These are phyloP conservation scores for Adelphocoris suturalis DNA, from an alignment of 2,888 invertebrate genomes.

Conservation along the genomic window DNA sequence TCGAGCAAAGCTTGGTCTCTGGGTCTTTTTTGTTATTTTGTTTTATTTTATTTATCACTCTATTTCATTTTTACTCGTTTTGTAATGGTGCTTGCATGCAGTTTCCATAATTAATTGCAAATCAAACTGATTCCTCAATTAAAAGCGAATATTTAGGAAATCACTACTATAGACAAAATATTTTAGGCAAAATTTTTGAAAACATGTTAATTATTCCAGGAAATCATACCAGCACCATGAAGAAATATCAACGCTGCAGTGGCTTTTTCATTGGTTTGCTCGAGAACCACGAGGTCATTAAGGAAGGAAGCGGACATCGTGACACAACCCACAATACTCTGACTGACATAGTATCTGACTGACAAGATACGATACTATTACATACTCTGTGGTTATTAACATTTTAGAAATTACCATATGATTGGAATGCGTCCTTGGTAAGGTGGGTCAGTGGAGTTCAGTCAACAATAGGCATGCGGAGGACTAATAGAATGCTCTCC, in stretches of 20 bases:
- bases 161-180: no score
- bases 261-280: neutral
- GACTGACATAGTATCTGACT: neutral
- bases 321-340: neutral
- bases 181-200: no score
- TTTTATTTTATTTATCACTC: no score
- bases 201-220: no score
- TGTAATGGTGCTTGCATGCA: no score
- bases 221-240: conserved; percentile 58
- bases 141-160: no score
- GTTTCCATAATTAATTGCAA: no score
- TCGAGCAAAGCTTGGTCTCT: no score
- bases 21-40: no score
- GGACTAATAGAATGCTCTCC: no score
- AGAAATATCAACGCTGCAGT: conserved; percentile 63
- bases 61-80: no score
- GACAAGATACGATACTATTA: neutral
- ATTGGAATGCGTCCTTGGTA: neutral
- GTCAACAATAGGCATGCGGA: neutral
- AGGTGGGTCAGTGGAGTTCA: neutral
- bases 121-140: no score
- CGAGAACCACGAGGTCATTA: neutral
- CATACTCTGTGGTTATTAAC: neutral
- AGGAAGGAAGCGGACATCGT: neutral
- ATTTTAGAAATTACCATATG: neutral